Evolutionary conservation across 92 coral and sea anemone genomes (phyloP).

Genomic region (Nematostella vectensis): DNA sequence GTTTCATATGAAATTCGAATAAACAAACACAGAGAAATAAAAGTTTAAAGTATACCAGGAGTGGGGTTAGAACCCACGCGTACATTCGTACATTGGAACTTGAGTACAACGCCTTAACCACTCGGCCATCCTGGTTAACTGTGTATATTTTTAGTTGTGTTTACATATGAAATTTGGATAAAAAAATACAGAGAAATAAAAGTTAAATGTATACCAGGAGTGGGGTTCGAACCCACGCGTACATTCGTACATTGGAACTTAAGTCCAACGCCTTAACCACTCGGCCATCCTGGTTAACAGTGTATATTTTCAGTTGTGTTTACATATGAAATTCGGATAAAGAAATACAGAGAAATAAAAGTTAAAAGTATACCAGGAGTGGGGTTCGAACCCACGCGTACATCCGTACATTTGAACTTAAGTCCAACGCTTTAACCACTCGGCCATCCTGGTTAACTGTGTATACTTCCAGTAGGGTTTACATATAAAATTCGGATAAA

Average conservation of each 20-base stretch:
- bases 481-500: no score
- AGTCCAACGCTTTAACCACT: conserved; percentile 99
- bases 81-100: conserved; percentile 99
- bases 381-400: conserved; percentile 83
- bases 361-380: conserved; percentile 75
- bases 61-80: conserved; percentile 83
- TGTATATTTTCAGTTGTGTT: no score
- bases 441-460: conserved; percentile 99
- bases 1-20: no score
- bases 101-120: conserved; percentile 99
- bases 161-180: no score
- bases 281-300: conserved; percentile 99
- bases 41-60: no score
- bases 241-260: conserved; percentile 99
- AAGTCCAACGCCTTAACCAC: conserved; percentile 99
- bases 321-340: no score
- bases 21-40: no score
- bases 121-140: conserved; percentile 99
- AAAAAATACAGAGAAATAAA: no score
- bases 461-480: no score
- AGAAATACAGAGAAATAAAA: no score
- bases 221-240: conserved; percentile 85
- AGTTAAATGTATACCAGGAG: no score
- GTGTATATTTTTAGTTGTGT: no score
- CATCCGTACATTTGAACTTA: conserved; percentile 99